Base-by-base conservation (phyloP, 2,113 vertebrate species). In the Sisor rabdophorus region DNA sequence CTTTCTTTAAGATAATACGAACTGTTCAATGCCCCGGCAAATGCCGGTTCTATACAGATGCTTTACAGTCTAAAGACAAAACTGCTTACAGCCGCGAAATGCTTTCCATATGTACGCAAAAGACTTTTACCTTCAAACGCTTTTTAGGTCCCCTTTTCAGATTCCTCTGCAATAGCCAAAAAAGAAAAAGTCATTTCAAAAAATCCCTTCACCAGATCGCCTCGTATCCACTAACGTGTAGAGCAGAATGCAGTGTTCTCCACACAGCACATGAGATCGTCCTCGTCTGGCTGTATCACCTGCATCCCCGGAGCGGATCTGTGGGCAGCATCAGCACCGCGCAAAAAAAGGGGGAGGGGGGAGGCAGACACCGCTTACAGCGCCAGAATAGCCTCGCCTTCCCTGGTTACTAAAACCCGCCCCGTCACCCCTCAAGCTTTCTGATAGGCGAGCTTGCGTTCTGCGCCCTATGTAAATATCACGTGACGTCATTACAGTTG, bases 201-300 rank as follows among this genome's bases (percentile, higher is more conserved):
- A 83, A 91, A 90, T 86, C 89, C 82, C 79, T 81, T 73, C 71
- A 73, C 59, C 15, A 77, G 77, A 68, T 55, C 61, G 30, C 32
- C 24, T 30, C 3, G 86, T 85, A 90, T 90, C 90, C 90, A 88
- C 80, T 85, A 44, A 54, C 3, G n/a, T 44, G 68, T 81, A 77
- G 76, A 36, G 59, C 76, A 78, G 52, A 81, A 77, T 75, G 82
- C 84, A 77, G 85, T 68, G 72, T 87, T 61, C 74, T 59, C 87
- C 87, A 83, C 85, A 84, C 81, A 84, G 87, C 89, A 88, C 87
- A 90, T 87, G 88, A 85, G 89, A 87, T 83, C 71, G 83, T 88
- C 82, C 86, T 86, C 86, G 82, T 80, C 79, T 86, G 87, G 84
- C 77, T 87, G 86, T 84, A 87, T 86, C 88, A 92, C 89, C 91